These are phyloP conservation scores for Cyclura pinguis DNA, from an alignment of 2,797 vertebrate genomes.

Conservation along the genomic window DNA sequence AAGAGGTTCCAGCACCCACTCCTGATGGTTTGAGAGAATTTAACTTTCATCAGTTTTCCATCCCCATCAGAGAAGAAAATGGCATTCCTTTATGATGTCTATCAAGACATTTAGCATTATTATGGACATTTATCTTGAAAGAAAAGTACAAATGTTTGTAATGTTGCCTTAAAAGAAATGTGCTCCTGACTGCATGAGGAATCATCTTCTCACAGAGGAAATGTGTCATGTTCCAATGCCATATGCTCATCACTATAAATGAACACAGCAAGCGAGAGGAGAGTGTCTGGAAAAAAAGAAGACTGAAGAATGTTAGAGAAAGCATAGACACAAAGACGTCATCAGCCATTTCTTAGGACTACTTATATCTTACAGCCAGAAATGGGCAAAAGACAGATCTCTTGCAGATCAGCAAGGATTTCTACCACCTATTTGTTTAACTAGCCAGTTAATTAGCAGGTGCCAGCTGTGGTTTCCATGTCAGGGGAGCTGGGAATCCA, in stretches of 20 bases:
- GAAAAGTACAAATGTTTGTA: slow-evolving; percentile 5
- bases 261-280: background rate
- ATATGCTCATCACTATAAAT: slow-evolving; percentile 13
- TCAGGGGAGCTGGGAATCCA: too few species aligned
- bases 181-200: slow-evolving; percentile 7
- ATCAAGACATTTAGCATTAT: background rate
- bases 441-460: too few species aligned
- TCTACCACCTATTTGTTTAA: background rate
- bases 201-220: slow-evolving; percentile 21
- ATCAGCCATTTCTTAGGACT: background rate
- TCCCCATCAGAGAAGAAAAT: background rate
- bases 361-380: background rate
- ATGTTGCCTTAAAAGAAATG: slow-evolving; percentile 21
- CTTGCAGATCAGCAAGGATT: background rate
- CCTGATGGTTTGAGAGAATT: background rate
- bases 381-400: background rate
- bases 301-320: slow-evolving; percentile 27
- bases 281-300: background rate
- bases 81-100: background rate
- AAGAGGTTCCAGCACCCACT: background rate
- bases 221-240: slow-evolving; percentile 22
- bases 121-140: slow-evolving; percentile 46
- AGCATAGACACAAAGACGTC: background rate
- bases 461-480: too few species aligned
- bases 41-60: slow-evolving; percentile 22